phyloP scores from a whole-genome alignment of 2,113 vertebrate species.

The Tragulus kanchil region DNA sequence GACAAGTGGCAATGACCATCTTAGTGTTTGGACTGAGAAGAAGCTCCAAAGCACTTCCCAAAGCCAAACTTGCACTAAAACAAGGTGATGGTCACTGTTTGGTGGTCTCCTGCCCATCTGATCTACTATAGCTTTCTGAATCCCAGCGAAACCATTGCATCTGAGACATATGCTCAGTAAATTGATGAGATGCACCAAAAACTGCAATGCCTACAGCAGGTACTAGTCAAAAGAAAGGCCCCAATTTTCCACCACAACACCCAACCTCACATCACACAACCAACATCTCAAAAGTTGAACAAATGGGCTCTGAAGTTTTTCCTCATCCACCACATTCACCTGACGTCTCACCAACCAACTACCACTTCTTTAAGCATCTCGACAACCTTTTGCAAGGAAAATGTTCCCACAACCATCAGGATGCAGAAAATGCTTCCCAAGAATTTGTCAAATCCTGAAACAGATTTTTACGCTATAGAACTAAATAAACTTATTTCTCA shows the following conservation, averaged over 20 bases:
- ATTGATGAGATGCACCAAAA: background rate
- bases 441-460: background rate
- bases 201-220: background rate
- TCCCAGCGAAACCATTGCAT: too few species aligned
- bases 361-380: background rate
- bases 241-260: background rate
- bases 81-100: too few species aligned
- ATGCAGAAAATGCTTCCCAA: background rate
- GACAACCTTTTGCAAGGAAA: background rate
- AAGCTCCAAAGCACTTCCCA: too few species aligned
- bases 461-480: background rate
- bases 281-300: background rate
- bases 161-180: too few species aligned
- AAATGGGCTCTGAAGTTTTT: background rate
- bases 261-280: background rate
- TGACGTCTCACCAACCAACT: background rate
- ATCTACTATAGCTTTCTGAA: too few species aligned
- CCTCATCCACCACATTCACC: background rate
- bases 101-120: too few species aligned
- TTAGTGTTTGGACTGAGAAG: too few species aligned
- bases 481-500: background rate
- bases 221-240: background rate
- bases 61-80: too few species aligned
- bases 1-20: too few species aligned
- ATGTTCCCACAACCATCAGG: background rate